Evolutionary conservation across 2,888 invertebrate species (phyloP), one percentile per base, ranked within the genome.

Genomic region (Thereva nobilitata): DNA sequence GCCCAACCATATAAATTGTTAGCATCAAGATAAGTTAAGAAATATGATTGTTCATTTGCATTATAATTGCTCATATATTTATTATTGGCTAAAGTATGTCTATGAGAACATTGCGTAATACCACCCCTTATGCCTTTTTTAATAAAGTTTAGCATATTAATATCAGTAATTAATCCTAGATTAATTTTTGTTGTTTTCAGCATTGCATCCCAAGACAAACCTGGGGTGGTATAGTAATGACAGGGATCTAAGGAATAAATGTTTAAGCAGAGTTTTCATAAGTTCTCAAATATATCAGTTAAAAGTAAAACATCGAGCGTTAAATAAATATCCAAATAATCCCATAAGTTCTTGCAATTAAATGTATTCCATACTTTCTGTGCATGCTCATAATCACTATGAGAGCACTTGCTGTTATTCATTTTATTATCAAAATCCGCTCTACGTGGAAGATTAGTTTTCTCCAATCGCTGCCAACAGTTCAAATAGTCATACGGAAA

Each of bases 251-350:
- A 42, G 10, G 38, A 37, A 40, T 61, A 61, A 41, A 61, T 61
- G 8, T 38, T 61, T 38, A 6, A 41, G 35, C 53, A 64, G 10
- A 64, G 23, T 42, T 64, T 42, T 10, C 53, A 34, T 52, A 64
- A 64, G 41, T 53, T 44, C 42, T 53, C n/a, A 52, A 52, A 63
- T 7, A 64, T 71, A 64, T 79, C 78, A 3, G 74, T 73, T 40
- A 77, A 67, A 4, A 78, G 66, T 10, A 79, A 66, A 3, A 80
- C 73, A 70, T 80, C 78, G 0, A 75, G 74, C 71, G 75, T 76
- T 34, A 52, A 40, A 35, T 52, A 79, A 52, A 78, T 23, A 38
- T 78, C 74, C 2, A 72, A 71, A 67, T 80, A 80, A 53, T 77
- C 75, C 1, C 73, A 72, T 38, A 79, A 65, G 23, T 68, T 76